phyloP scores from a whole-genome alignment of 2,797 vertebrate species.

The Zalophus californianus region DNA sequence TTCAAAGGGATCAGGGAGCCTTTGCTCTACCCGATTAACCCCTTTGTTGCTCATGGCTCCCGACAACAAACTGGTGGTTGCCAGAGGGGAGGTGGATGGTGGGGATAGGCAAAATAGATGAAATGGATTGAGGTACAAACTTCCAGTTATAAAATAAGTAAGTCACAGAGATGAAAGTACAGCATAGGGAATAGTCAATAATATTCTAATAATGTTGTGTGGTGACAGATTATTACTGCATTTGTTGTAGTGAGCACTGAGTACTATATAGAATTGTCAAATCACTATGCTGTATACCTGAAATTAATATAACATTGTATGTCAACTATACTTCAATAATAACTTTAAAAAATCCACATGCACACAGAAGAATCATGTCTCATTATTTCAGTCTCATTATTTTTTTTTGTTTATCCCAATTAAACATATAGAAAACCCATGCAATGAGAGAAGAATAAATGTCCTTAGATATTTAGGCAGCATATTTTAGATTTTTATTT shows the following conservation, averaged over 20 bases:
- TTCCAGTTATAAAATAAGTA: not conserved
- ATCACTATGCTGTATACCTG: not conserved
- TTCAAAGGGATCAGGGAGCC: too few relatives aligned
- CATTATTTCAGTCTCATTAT: not conserved
- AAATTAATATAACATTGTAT: not conserved
- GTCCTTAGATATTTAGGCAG: not conserved
- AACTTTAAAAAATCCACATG: not conserved
- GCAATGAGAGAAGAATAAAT: not conserved
- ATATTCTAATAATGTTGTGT: not conserved
- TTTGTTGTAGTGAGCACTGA: not conserved
- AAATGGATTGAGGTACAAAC: not conserved
- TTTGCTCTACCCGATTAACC: too few relatives aligned
- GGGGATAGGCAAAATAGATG: not conserved
- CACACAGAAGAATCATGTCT: not conserved
- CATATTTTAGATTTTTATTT: not conserved
- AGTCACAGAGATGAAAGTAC: not conserved
- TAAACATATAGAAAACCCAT: not conserved
- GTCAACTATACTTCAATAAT: not conserved
- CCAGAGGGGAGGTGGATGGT: not conserved
- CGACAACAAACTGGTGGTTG: not conserved
- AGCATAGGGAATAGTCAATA: not conserved
- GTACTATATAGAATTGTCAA: not conserved
- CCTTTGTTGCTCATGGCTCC: too few relatives aligned
- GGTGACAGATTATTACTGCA: not conserved
- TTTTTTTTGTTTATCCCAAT: not conserved